Conservation (phyloP, 2,113 vertebrate genomes). For the Crotalus helleri region DNA sequence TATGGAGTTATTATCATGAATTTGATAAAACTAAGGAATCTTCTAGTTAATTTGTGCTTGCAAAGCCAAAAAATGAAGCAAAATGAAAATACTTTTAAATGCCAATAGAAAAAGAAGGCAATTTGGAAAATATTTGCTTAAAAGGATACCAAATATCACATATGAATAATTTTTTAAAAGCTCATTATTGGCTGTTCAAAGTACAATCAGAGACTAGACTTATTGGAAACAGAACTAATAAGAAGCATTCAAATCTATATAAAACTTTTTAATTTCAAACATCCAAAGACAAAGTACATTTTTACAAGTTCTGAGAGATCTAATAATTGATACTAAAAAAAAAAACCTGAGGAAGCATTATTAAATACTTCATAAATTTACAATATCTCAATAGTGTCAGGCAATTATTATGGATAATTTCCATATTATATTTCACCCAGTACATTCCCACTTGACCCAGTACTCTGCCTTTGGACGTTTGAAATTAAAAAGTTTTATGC, state of each 20-base stretch:
- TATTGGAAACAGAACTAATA: not conserved
- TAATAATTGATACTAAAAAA: not conserved
- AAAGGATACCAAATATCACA: not conserved
- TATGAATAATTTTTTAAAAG: not conserved
- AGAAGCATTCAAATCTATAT: not conserved
- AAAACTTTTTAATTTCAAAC: not conserved
- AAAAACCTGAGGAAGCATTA: not conserved
- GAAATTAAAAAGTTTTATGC: not conserved
- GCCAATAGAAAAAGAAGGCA: not conserved
- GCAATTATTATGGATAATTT: not conserved
- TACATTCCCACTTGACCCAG: not conserved
- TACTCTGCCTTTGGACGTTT: not conserved
- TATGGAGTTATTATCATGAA: not conserved
- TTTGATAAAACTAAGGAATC: conserved; percentile 21
- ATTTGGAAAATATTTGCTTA: not conserved
- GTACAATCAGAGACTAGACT: not conserved
- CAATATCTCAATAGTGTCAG: not conserved
- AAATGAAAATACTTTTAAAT: not conserved
- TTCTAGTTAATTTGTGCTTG: conserved; percentile 27
- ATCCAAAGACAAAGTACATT: not conserved
- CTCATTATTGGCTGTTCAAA: not conserved
- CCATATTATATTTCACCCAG: not conserved
- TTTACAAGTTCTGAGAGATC: not conserved
- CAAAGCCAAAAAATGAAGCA: not conserved
- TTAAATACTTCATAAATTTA: not conserved